Percentiles rank a stretch among this genome's conserved stretches.
These are phyloP conservation scores for Odontocerum albicorne DNA, from an alignment of 2,888 invertebrate species.

Conservation along the genomic window DNA sequence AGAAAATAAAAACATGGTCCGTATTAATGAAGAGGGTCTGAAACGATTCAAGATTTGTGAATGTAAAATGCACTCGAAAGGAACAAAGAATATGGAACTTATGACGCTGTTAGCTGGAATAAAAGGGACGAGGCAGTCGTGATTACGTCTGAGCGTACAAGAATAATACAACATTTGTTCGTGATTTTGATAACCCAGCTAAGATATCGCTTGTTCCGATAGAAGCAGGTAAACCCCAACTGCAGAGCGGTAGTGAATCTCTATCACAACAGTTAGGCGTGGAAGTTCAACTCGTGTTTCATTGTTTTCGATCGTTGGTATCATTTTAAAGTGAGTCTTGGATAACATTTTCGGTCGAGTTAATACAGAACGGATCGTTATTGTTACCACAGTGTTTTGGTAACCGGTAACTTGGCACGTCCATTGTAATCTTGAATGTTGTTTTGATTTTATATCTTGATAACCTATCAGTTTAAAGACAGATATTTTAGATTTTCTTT, in stretches of 20 bases:
- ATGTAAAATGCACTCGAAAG: neutral
- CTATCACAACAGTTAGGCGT: no score
- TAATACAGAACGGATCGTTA: no score
- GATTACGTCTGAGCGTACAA: neutral
- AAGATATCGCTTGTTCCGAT: constrained; percentile 28
- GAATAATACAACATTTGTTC: neutral
- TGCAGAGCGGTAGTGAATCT: neutral
- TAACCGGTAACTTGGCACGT: no score
- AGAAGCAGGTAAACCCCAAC: neutral
- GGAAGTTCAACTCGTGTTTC: constrained; percentile 5
- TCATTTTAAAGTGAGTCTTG: no score
- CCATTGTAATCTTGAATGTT: no score
- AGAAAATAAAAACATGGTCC: no score
- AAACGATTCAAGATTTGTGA: no score
- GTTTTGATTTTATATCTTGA: no score
- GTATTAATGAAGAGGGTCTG: neutral
- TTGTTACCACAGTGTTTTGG: no score
- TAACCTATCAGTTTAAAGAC: no score
- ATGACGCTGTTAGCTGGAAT: neutral
- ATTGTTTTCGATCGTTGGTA: constrained; percentile 14
- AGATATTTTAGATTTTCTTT: no score
- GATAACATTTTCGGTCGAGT: no score
- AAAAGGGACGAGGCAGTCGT: neutral
- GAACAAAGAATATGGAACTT: neutral
- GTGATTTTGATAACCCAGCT: constrained; percentile 36